These are phyloP conservation scores for Mormyrops boulengeri DNA, from an alignment of 2,797 vertebrate genomes.

Conservation along the genomic window DNA sequence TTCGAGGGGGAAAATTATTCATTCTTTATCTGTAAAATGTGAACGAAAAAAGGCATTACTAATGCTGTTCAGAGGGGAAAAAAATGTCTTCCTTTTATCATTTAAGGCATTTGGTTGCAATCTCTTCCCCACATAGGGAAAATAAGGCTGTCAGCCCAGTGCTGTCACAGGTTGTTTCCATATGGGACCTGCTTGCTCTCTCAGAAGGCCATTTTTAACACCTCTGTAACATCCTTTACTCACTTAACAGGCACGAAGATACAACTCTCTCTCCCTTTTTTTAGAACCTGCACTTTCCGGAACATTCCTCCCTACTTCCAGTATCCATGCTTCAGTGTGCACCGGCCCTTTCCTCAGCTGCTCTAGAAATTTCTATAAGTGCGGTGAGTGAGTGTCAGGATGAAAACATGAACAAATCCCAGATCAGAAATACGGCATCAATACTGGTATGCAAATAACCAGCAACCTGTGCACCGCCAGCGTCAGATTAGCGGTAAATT, in stretches of 20 bases:
- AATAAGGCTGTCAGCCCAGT: slow-evolving; percentile 9
- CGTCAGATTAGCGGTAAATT: slow-evolving; percentile 76
- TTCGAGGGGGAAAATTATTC: slow-evolving; percentile 76
- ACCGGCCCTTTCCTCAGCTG: slow-evolving; percentile 26
- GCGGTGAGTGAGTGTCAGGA: slow-evolving; percentile 62
- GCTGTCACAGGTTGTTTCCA: not conserved
- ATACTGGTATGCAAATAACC: slow-evolving; percentile 73
- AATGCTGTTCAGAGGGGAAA: slow-evolving; percentile 57
- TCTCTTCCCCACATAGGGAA: not conserved
- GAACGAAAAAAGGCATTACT: slow-evolving; percentile 40
- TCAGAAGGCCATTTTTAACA: not conserved
- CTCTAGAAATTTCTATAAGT: slow-evolving; percentile 54
- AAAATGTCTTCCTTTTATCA: slow-evolving; percentile 43
- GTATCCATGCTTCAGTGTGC: not conserved
- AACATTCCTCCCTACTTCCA: not conserved
- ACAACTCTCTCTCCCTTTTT: not conserved
- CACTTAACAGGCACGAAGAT: not conserved
- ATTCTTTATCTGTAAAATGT: slow-evolving; percentile 60
- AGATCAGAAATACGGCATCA: slow-evolving; percentile 72
- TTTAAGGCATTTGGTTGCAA: slow-evolving; percentile 21
- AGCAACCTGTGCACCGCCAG: slow-evolving; percentile 56
- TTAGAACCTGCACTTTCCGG: not conserved
- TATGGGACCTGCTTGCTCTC: not conserved
- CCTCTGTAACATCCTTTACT: not conserved
- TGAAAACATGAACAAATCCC: slow-evolving; percentile 73